phyloP scores from a whole-genome alignment of 2,113 vertebrate genomes.

The Anolis sagrei region DNA sequence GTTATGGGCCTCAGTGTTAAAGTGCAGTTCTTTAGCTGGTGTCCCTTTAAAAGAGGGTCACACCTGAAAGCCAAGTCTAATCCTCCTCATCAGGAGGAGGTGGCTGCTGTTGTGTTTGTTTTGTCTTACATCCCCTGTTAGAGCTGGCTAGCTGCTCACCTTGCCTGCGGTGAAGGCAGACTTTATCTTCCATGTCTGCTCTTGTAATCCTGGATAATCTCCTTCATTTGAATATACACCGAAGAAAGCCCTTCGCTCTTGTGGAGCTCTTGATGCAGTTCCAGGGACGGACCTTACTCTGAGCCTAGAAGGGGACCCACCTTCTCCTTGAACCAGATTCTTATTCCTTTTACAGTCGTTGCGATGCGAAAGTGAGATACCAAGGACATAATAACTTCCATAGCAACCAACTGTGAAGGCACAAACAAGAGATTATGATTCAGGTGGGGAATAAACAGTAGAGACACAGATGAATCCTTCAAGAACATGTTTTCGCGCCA shows the following conservation, averaged over 20 bases:
- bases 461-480: slow-evolving; percentile 26
- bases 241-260: not conserved
- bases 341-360: not conserved
- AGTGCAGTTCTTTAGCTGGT: not conserved
- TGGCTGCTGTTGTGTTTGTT: not conserved
- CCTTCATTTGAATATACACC: slow-evolving; percentile 7
- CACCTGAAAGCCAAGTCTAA: not conserved
- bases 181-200: not conserved
- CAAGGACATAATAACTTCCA: slow-evolving; percentile 43
- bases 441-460: slow-evolving; percentile 32
- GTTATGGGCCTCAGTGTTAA: not conserved
- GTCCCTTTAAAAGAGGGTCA: not conserved
- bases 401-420: slow-evolving; percentile 40
- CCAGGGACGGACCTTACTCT: not conserved
- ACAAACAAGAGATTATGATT: slow-evolving; percentile 33
- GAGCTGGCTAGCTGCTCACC: not conserved
- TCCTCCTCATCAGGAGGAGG: not conserved
- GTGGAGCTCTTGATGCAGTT: too few species aligned
- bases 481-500: slow-evolving; percentile 30
- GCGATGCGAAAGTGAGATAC: slow-evolving; percentile 7
- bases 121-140: not conserved
- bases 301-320: not conserved
- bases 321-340: slow-evolving; percentile 14
- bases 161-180: not conserved
- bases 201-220: slow-evolving; percentile 28